These are phyloP conservation scores for Echiichthys vipera DNA, from an alignment of 2,797 vertebrate species.

Conservation along the genomic window DNA sequence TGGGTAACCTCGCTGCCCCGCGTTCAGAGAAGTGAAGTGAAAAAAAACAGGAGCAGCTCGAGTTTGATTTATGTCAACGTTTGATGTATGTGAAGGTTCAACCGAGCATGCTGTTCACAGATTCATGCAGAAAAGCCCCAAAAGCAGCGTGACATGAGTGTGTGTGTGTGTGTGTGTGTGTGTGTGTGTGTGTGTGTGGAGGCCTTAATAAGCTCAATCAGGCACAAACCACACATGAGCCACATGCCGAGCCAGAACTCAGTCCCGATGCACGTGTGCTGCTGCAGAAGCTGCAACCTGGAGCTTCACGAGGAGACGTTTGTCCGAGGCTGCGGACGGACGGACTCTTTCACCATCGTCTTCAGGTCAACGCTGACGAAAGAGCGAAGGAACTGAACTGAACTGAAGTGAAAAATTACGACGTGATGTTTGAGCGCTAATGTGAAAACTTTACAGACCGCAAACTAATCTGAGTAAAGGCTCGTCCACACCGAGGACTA, in stretches of 20 bases:
- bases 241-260: constrained; percentile 27
- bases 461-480: no score
- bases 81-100: constrained; percentile 64
- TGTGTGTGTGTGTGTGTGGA: not conserved
- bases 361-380: not conserved
- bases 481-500: no score
- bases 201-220: constrained; percentile 31
- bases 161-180: constrained; percentile 8
- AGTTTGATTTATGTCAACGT: constrained; percentile 64
- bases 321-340: not conserved
- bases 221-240: constrained; percentile 46
- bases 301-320: not conserved
- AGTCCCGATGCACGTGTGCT: not conserved
- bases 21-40: constrained; percentile 48
- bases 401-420: not conserved
- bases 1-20: constrained; percentile 47
- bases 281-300: constrained; percentile 4
- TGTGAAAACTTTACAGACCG: no score
- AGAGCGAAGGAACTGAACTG: not conserved
- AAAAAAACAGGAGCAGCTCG: constrained; percentile 29
- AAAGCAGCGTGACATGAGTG: constrained; percentile 9
- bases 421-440: not conserved
- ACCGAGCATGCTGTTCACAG: constrained; percentile 49
- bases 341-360: not conserved
- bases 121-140: constrained; percentile 42